Conservation (phyloP, 2,888 invertebrate species). For the Drosophila leonis region DNA sequence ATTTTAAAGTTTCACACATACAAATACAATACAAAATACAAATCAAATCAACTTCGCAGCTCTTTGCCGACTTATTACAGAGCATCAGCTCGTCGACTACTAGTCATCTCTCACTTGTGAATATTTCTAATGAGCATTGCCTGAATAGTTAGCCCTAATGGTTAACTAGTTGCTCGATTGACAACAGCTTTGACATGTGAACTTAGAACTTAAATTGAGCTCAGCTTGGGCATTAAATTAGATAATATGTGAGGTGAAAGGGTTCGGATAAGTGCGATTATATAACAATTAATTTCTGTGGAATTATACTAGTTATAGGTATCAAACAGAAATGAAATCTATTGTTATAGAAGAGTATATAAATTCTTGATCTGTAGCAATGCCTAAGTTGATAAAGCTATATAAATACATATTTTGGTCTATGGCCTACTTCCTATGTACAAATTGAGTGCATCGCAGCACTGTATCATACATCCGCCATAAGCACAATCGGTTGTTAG, state of each 20-base stretch:
- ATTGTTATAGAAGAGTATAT: neutral
- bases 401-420: no score
- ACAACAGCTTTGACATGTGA: conserved; percentile 40
- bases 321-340: neutral
- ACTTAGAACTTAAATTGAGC: conserved; percentile 36
- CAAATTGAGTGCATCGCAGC: no score
- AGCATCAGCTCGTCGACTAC: conserved; percentile 5
- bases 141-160: conserved; percentile 38
- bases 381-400: neutral
- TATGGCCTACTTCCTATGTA: no score
- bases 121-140: conserved; percentile 38
- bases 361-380: neutral
- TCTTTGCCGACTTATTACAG: neutral
- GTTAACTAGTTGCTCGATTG: conserved; percentile 14
- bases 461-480: no score
- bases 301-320: neutral
- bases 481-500: no score
- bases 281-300: neutral
- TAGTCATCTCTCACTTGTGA: neutral
- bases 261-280: neutral
- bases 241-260: neutral
- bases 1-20: no score
- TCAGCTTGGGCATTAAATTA: conserved; percentile 19
- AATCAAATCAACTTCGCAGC: no score
- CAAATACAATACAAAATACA: no score